Evolutionary conservation across 2,113 vertebrate genomes (phyloP), one percentile per base, ranked within the genome.

Genomic region (Oxygymnocypris stewartii): DNA sequence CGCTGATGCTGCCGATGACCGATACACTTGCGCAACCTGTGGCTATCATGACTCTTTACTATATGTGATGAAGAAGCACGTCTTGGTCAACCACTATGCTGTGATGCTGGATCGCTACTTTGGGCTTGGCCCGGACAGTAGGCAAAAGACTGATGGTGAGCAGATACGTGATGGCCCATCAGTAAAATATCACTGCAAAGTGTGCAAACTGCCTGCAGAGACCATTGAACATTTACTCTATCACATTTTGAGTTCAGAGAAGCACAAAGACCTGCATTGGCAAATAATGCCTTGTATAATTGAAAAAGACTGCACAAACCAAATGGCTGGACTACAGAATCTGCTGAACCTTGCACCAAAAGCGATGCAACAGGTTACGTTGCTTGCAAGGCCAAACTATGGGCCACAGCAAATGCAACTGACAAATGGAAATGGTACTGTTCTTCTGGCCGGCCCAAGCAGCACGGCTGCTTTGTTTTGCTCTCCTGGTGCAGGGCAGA

Each of bases 61-160:
- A 88, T 97, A 97, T 86, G 96, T 95, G 77, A 96, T 97, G 94
- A 97, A 96, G 93, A 97, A 96, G 86, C 96, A 97, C 3, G 95
- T 97, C 71, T 93, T 97, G 85, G 90, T 96, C 13, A 95, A 93
- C 84, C 96, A 97, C 89, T 96, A 96, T 59, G 88, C 94, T 51
- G 85, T 93, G 14, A 67, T 97, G 82, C 61, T 97, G 82, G 94
- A 92, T 78, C 88, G 89, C 0, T 97, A 97, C 92, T 97, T 96
- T 77, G 96, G 96, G 0, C 92, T 95, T 87, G 92, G 95, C 71
- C 59, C 77, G 0, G 94, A 94, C 40, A 76, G 44, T 25, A 81
- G 40, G 6, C 42, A 71, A 76, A 88, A 81, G 51, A 37, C 31
- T n/a, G 69, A 16, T 1, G 49, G 79, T 49, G 54, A 35, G 44